A percentile compares a stretch with the other conserved stretches of the same genome.
Conservation (phyloP, 2,888 invertebrate genomes). For the Amblyjoppa fuscipennis region DNA sequence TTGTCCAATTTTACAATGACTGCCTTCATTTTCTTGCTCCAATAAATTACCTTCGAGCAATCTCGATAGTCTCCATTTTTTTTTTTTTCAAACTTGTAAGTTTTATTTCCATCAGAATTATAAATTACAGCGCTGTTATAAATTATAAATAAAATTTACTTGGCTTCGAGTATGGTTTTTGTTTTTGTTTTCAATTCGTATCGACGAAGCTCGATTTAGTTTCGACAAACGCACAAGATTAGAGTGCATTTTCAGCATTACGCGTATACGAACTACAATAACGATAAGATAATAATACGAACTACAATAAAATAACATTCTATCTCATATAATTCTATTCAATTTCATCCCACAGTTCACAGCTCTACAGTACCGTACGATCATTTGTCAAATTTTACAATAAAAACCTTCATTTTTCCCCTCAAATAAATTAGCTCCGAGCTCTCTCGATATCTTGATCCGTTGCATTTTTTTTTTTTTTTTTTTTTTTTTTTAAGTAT, state of each 20-base stretch:
- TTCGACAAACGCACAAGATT: neutral
- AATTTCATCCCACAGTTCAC: neutral
- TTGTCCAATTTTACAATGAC: neutral
- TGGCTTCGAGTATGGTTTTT: neutral
- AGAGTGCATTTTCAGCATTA: neutral
- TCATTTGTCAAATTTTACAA: neutral
- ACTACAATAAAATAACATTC: neutral
- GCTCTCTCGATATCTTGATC: neutral
- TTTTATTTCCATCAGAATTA: too few relatives aligned
- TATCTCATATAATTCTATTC: neutral
- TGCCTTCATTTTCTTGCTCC: too few relatives aligned
- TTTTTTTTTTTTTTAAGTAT: neutral
- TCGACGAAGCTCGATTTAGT: neutral
- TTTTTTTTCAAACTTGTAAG: too few relatives aligned
- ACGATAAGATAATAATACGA: too few relatives aligned
- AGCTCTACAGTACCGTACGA: too few relatives aligned
- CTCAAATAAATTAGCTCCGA: neutral
- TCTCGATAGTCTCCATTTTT: too few relatives aligned
- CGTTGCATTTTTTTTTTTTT: too few relatives aligned
- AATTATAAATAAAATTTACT: too few relatives aligned
- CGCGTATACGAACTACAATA: neutral
- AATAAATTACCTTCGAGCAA: too few relatives aligned
- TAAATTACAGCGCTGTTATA: too few relatives aligned
- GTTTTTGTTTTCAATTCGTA: neutral
- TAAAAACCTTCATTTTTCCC: neutral